Base-by-base conservation (phyloP, 2,888 invertebrate species). In the Ophonus ardosiacus region DNA sequence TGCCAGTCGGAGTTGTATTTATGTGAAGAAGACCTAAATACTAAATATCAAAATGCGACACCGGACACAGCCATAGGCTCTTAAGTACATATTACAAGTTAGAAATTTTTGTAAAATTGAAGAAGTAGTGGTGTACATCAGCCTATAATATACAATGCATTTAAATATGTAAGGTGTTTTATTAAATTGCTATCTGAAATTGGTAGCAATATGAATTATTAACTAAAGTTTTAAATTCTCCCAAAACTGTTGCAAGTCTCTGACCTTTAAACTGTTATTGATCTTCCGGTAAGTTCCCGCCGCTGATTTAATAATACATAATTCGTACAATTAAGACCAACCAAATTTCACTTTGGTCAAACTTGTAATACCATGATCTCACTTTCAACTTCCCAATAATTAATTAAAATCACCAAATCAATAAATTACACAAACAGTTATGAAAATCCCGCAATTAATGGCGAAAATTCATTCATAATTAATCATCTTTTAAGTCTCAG, bases 361-460 rank as follows among this genome's bases (percentile, higher is more conserved):
- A 63, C 21, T 63, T 63, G 8, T 63, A 63, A 63, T 24, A 24
- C 63, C 63, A 21, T 18, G 63, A 63, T 63, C 18, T 21, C 63
- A 24, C 18, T 21, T 21, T 24, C 18, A 63, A 63, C 63, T 63
- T 63, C 18, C 21, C 18, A 4, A 24, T 63, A 24, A 63, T 63
- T 63, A 63, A 63, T 63, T 63, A 63, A 63, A 63, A 63, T 63
- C 63, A 24, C 21, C 63, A 63, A 63, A 63, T 63, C 63, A 63
- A 63, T 63, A 63, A 63, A 63, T 21, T 63, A 63, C 24, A 13
- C 63, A 63, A 61, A 24, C 63, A 63, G 21, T 5, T 13, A 7
- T 18, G 63, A 63, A 63, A 63, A 63, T 63, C 63, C 24, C 13
- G 10, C 10, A 24, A 63, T 63, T 63, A 63, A 63, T 63, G 21